Conservation (phyloP, 2,888 invertebrate genomes). For the Galerucella nymphaeae region DNA sequence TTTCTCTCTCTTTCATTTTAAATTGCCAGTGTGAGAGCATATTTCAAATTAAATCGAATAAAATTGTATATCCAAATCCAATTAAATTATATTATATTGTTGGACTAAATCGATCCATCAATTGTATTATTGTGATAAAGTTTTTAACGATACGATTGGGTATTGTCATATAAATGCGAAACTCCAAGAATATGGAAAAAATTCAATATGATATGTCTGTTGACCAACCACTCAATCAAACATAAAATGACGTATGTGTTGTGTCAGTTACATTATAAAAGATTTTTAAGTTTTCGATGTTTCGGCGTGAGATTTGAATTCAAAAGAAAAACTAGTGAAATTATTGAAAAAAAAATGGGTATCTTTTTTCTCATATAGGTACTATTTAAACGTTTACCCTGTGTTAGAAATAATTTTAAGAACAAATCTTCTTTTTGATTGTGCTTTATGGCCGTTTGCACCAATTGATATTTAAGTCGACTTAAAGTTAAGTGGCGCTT, state of each 20-base stretch:
- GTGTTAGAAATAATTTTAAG: too few relatives aligned
- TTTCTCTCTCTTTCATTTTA: too few relatives aligned
- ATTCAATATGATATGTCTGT: slow-evolving; percentile 37
- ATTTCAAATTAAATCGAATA: not conserved
- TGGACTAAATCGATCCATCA: slow-evolving; percentile 25
- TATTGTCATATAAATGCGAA: slow-evolving; percentile 42
- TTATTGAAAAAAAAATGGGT: too few relatives aligned
- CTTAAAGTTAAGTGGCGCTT: too few relatives aligned
- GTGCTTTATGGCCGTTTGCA: too few relatives aligned
- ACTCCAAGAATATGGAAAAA: slow-evolving; percentile 39
- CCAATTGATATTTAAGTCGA: too few relatives aligned
- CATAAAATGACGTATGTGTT: slow-evolving; percentile 32
- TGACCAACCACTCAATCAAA: slow-evolving; percentile 41
- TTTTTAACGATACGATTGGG: slow-evolving; percentile 46
- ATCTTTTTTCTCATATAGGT: too few relatives aligned
- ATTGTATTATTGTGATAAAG: slow-evolving; percentile 38
- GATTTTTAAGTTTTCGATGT: not conserved
- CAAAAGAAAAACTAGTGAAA: not conserved
- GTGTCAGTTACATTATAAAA: slow-evolving; percentile 1
- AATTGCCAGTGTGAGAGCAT: too few relatives aligned
- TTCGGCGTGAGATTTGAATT: not conserved
- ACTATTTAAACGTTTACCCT: too few relatives aligned
- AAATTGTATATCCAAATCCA: slow-evolving; percentile 15
- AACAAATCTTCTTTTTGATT: too few relatives aligned
- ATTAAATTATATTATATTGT: slow-evolving; percentile 37